Evolutionary conservation across 2,888 invertebrate genomes (phyloP), one percentile per base, ranked within the genome.

Genomic region (Magallana nippona): DNA sequence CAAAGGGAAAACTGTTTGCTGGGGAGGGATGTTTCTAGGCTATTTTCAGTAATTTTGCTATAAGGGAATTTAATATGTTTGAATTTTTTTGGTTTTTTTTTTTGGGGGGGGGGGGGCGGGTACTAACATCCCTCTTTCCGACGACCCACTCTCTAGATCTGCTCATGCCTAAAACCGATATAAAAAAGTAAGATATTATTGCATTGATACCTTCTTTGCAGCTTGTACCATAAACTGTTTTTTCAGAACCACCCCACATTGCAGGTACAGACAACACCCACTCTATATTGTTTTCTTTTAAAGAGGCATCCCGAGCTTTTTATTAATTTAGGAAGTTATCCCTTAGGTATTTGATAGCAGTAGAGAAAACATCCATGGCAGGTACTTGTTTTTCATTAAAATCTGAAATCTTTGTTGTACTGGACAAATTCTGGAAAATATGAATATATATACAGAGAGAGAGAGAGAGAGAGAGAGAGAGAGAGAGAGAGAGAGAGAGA

Each of bases 171-270:
- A 5, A 44, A 44, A 44, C 5, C 8, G 44, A 44, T 44, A 44
- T 44, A 5, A 44, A 44, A 44, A 44, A 44, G 8, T 5, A 44
- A 44, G 44, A 44, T 44, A 44, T 27, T n/a, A 58, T n/a, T n/a
- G 3, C 13, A 1, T 5, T 5, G 19, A 78, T 62, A 86, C 86
- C 19, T 82, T 81, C n/a, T 71, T 71, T 0, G 86, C 84, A 22
- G 84, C 84, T 77, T 84, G 82, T 19, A 82, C 10, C 86, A 86
- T 85, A 57, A 86, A 86, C 71, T 86, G 85, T 71, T 86, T 86
- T n/a, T 3, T 85, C 86, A 15, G 84, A 79, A 27, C 84, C 86
- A 32, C 83, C 80, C 86, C 86, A 86, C 10, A 86, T 86, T 5
- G 86, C 84, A 0, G 86, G 86, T 13, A 86, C 83, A 0, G 86